These are phyloP conservation scores for Tipula lateralis DNA, from an alignment of 2,888 invertebrate species.

Conservation along the genomic window DNA sequence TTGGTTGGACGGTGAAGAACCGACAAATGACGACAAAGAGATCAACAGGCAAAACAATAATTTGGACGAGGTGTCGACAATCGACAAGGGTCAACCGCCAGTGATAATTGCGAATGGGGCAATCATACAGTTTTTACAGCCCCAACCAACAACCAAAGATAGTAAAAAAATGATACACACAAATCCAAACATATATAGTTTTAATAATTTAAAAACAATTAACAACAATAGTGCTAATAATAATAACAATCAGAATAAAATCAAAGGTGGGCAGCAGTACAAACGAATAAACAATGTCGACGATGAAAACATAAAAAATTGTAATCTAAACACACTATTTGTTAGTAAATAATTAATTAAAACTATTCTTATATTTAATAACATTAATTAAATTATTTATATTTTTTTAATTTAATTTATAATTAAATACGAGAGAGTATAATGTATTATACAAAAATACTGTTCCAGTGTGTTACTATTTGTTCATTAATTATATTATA, in stretches of 20 bases:
- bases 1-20: conserved; percentile 76
- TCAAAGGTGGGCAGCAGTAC: conserved; percentile 16
- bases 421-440: neutral
- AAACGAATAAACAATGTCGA: neutral
- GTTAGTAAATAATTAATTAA: neutral
- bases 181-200: neutral
- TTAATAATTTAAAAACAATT: conserved; percentile 25
- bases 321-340: neutral
- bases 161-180: neutral
- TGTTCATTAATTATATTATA: no score
- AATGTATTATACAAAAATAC: neutral
- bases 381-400: neutral
- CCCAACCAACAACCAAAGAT: neutral
- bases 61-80: neutral
- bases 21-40: neutral
- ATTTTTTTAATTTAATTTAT: neutral
- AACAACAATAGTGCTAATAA: neutral
- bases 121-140: neutral
- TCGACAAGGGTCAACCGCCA: neutral
- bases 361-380: neutral
- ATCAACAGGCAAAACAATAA: neutral
- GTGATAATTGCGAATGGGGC: neutral
- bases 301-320: conserved; percentile 12
- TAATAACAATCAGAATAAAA: conserved; percentile 21
- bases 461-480: no score